Evolutionary conservation across 2,113 vertebrate species (phyloP).

Genomic region (Marmota flaviventris): DNA sequence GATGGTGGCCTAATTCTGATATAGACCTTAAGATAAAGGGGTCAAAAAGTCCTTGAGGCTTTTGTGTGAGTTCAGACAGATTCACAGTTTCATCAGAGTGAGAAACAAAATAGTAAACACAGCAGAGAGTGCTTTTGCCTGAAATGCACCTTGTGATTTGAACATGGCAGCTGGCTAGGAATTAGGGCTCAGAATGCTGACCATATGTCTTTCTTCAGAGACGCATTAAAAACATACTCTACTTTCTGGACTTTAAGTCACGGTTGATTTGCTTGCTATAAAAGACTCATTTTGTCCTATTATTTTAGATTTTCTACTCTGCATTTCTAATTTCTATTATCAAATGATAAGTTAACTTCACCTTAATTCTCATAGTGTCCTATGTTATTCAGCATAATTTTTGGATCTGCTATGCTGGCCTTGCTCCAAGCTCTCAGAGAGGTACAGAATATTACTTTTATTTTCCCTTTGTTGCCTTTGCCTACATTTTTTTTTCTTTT

Average conservation of each 20-base stretch:
- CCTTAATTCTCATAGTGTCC: background rate
- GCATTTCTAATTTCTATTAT: constrained; percentile 47
- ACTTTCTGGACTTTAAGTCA: constrained; percentile 18
- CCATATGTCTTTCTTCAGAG: constrained; percentile 42
- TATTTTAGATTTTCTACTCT: constrained; percentile 49
- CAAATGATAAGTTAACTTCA: background rate
- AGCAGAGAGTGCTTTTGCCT: background rate
- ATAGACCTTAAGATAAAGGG: background rate
- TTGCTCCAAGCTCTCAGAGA: background rate
- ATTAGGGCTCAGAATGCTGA: background rate
- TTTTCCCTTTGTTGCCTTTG: background rate
- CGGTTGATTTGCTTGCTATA: constrained; percentile 1
- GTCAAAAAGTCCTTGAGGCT: background rate
- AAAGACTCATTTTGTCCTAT: constrained; percentile 10
- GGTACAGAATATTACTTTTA: background rate
- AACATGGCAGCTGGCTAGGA: constrained; percentile 33
- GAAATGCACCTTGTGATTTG: background rate
- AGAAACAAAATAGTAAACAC: background rate
- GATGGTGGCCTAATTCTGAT: background rate
- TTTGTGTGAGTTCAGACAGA: background rate
- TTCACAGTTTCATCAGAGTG: background rate
- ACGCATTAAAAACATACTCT: constrained; percentile 5
- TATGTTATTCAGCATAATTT: background rate
- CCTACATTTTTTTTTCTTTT: background rate
- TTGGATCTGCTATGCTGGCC: background rate